A percentile compares a stretch with the other conserved stretches of the same genome.
Conservation (phyloP, 1,140 invertebrate genomes). For the Acromyrmex echinatior region DNA sequence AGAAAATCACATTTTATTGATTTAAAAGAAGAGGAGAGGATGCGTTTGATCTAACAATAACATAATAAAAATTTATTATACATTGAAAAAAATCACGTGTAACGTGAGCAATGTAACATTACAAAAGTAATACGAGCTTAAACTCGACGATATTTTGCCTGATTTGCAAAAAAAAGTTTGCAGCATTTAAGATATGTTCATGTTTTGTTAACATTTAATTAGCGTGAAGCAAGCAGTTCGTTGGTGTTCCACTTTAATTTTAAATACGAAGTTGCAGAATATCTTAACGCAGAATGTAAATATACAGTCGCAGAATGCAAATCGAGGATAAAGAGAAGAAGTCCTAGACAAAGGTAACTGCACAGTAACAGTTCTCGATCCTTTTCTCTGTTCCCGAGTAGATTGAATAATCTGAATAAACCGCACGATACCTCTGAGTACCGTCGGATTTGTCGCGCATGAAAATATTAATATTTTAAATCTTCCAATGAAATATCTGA, state of each 20-base stretch:
- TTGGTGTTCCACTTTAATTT: slow-evolving; percentile 33
- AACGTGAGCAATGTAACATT: not conserved
- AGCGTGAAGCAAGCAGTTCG: not conserved
- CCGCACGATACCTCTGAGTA: slow-evolving; percentile 20
- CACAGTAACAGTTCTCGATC: not conserved
- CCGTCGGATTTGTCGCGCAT: slow-evolving; percentile 20
- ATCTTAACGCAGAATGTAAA: slow-evolving; percentile 57
- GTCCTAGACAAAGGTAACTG: slow-evolving; percentile 26
- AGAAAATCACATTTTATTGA: not conserved
- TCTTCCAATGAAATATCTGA: slow-evolving; percentile 1
- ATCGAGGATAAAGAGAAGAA: slow-evolving; percentile 39
- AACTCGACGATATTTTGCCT: not conserved
- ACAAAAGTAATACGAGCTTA: not conserved
- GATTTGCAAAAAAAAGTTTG: slow-evolving; percentile 9
- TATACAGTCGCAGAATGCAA: slow-evolving; percentile 50
- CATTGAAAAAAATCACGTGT: not conserved
- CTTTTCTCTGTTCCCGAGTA: slow-evolving; percentile 38
- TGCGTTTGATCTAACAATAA: not conserved
- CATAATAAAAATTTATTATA: not conserved
- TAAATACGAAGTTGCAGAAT: slow-evolving; percentile 49
- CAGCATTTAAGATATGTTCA: slow-evolving; percentile 1
- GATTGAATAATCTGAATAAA: slow-evolving; percentile 59
- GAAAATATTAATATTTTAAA: slow-evolving; percentile 45
- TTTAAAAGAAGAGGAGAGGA: not conserved
- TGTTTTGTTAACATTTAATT: slow-evolving; percentile 56